phyloP scores from a whole-genome alignment of 2,113 vertebrate species.

The Choloepus hoffmanni region DNA sequence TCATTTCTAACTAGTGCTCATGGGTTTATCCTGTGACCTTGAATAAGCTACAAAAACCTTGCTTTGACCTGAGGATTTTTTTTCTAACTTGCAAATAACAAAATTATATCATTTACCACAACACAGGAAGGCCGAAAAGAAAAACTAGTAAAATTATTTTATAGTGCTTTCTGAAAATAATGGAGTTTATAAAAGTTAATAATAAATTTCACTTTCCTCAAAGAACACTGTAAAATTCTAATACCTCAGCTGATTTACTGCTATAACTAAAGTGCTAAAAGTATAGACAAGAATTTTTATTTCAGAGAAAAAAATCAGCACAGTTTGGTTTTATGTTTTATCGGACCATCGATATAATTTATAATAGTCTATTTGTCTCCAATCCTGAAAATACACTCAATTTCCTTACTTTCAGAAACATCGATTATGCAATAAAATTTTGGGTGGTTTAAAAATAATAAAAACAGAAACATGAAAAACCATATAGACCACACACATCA shows the following conservation, averaged over 20 bases:
- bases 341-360: slow-evolving; percentile 20
- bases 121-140: slow-evolving; percentile 68
- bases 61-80: slow-evolving; percentile 52
- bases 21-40: slow-evolving; percentile 42
- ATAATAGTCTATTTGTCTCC: neutral
- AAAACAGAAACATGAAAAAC: neutral
- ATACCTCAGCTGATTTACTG: slow-evolving; percentile 75
- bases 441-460: neutral
- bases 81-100: slow-evolving; percentile 63
- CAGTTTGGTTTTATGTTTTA: slow-evolving; percentile 48
- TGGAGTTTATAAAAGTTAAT: slow-evolving; percentile 80
- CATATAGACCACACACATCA: neutral
- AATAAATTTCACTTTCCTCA: slow-evolving; percentile 81
- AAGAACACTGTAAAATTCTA: slow-evolving; percentile 80
- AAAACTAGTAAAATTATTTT: slow-evolving; percentile 79
- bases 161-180: slow-evolving; percentile 79
- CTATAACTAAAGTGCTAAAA: slow-evolving; percentile 66
- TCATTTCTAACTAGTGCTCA: slow-evolving; percentile 20
- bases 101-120: slow-evolving; percentile 78
- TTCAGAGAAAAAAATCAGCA: slow-evolving; percentile 38
- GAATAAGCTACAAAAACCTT: slow-evolving; percentile 43
- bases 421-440: slow-evolving; percentile 17
- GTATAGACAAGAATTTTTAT: slow-evolving; percentile 47
- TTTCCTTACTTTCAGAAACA: slow-evolving; percentile 33
- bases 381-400: slow-evolving; percentile 29